Percentiles rank a stretch among this genome's conserved stretches.
Evolutionary conservation across 2,888 invertebrate species (phyloP).

Genomic region (Xiphydria camelus): DNA sequence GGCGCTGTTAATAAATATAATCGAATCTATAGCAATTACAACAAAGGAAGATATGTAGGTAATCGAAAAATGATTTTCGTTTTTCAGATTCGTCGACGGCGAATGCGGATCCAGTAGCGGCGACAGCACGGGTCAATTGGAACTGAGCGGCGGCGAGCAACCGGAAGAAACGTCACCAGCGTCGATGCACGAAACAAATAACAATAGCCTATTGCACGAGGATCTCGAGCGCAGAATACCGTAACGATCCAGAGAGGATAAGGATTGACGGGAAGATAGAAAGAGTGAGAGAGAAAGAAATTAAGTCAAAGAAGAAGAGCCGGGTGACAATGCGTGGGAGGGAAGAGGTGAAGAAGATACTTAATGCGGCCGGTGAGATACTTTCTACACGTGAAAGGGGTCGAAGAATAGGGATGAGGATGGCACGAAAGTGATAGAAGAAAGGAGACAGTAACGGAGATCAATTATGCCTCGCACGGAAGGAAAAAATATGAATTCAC

Average conservation of each 20-base stretch:
- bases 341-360: slow-evolving; percentile 1
- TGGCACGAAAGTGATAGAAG: too few relatives aligned
- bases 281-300: neutral
- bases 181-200: slow-evolving; percentile 60
- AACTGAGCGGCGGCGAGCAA: slow-evolving; percentile 52
- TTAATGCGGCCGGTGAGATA: too few relatives aligned
- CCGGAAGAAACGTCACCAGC: slow-evolving; percentile 51
- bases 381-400: too few relatives aligned
- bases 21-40: too few relatives aligned
- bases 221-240: slow-evolving; percentile 60
- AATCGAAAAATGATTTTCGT: too few relatives aligned
- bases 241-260: slow-evolving; percentile 22
- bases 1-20: too few relatives aligned
- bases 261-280: slow-evolving; percentile 9
- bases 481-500: too few relatives aligned
- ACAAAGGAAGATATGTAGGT: too few relatives aligned
- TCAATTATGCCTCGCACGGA: too few relatives aligned
- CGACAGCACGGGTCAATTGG: slow-evolving; percentile 51
- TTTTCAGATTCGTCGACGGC: slow-evolving; percentile 52
- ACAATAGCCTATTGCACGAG: slow-evolving; percentile 63
- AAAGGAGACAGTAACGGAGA: too few relatives aligned
- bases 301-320: slow-evolving; percentile 1
- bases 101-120: slow-evolving; percentile 56
- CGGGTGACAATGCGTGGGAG: neutral
- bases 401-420: too few relatives aligned